Base-by-base conservation (phyloP, 1,140 invertebrate genomes). In the Hyphantria cunea region DNA sequence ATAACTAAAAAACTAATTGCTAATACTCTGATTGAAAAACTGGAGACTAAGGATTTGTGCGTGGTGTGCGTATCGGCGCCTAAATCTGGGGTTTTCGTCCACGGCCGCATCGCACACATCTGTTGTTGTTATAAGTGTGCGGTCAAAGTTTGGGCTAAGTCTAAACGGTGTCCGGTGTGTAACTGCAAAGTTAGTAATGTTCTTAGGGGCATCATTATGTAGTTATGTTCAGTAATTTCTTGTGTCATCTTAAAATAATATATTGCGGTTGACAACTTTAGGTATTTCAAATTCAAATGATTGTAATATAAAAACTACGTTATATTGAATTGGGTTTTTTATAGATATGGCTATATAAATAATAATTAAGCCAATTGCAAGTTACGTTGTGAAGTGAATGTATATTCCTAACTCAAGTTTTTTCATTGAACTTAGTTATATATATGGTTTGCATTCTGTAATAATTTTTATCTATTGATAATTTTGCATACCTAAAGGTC, bases 61-160 rank as follows among this genome's bases (percentile, higher is more conserved):
- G 92, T 93, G 14, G 88, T 93, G 31, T 95, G 94, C 70, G 89
- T 91, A 5, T 74, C 82, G 0, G 91, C 90, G 25, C 93, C 93
- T 0, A 94, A 94, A 73, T 92, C 94, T 58, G 93, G 93, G 4
- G 92, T 93, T 10, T 95, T 95, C 71, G 91, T 94, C 1, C 94
- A 95, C 70, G 93, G 93, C 0, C 91, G 91, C 9, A 92, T 92
- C 42, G 92, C 90, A 0, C 94, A 95, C 67, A 92, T 93, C 33
- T 94, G 93, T 74, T 94, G 93, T 66, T 95, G 94, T 78, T 95
- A 95, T 72, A 92, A 91, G 59, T 95, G 94, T 73, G 93, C 94
- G 0, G 84, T 93, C 33, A 92, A 93, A 78, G 92, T 93, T 7
- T 94, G 94, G 93, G 89, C 83, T 32, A 92, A 86, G 11, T 92